Evolutionary conservation across 2,797 vertebrate species (phyloP), one percentile per base, ranked within the genome.

Genomic region (Geotrypetes seraphini): DNA sequence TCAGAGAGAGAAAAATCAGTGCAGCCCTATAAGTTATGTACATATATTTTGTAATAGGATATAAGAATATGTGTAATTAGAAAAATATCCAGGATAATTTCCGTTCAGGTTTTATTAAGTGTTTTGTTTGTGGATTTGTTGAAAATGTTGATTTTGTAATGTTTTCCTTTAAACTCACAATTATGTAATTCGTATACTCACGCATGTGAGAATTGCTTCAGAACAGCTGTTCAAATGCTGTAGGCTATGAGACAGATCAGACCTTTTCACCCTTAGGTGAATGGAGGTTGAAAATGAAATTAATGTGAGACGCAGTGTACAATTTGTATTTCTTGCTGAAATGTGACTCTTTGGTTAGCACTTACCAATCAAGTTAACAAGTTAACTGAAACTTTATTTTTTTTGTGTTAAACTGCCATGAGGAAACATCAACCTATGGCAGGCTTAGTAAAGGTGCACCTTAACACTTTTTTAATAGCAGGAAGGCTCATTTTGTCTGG

Each of bases 221-320:
- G 53, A 60, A 10, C 56, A 66, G 63, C 63, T 63, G 63, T 63
- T 35, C 56, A 57, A 63, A 53, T 46, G 53, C 53, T 48, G 46
- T 41, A 35, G 59, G 63, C 66, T 56, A 48, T 5, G 12, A 22
- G 2, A 12, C n/a, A n/a, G n/a, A n/a, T n/a, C 0, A 1, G 22
- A 28, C 60, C 60, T 33, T 46, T 50, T n/a, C 50, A 43, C 50
- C 60, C 6, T 0, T 40, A 29, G 36, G 31, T 27, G 40, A 53
- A 33, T n/a, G n/a, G n/a, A n/a, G n/a, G n/a, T n/a, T n/a, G n/a
- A n/a, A n/a, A 31, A 28, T 33, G 40, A 53, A 47, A 25, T 19
- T 46, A 53, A 31, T 1, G 40, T 40, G 33, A 50, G 55, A 50
- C 48, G 27, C 42, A 55, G 63, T 47, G 39, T 50, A 26, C 43